Base-by-base conservation (phyloP, 1,140 invertebrate genomes). In the Popillia japonica region DNA sequence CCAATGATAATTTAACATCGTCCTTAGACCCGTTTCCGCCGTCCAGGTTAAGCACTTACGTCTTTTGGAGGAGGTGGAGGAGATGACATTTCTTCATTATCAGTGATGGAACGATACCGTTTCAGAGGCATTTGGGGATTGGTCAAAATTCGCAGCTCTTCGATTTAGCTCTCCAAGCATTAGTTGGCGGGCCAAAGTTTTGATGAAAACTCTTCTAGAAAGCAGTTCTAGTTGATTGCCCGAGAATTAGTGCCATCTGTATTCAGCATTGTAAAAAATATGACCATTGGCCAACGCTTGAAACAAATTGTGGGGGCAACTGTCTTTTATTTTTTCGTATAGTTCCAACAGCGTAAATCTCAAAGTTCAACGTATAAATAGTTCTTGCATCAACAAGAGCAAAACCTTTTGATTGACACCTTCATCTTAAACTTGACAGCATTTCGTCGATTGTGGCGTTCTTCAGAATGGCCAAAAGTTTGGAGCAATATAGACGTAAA, bases 371-470 rank as follows among this genome's bases (percentile, higher is more conserved):
- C n/a, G n/a, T n/a, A n/a, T n/a, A n/a, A n/a, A n/a, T n/a, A n/a
- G n/a, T n/a, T n/a, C n/a, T n/a, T n/a, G n/a, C n/a, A n/a, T n/a
- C n/a, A n/a, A n/a, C n/a, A n/a, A n/a, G n/a, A n/a, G n/a, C n/a
- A n/a, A n/a, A n/a, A n/a, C n/a, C n/a, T n/a, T 3, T 2, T 3
- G 41, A 74, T 14, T 23, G 41, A 59, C 76, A 77, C 27, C 84
- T 76, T 59, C 86, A 87, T 22, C 85, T 42, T 76, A 87, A 89
- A 23, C 79, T 72, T 78, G 82, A 76, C 8, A 89, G 78, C 77
- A n/a, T n/a, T n/a, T n/a, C n/a, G n/a, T n/a, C n/a, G n/a, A n/a
- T n/a, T n/a, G n/a, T n/a, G n/a, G n/a, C 83, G 83, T 81, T 89
- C 86, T 81, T 88, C 86, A n/a, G n/a, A n/a, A n/a, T n/a, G n/a